A percentile compares a stretch with the other conserved stretches of the same genome.
Conservation (phyloP, 2,113 vertebrate genomes). For the Salvelinus fontinalis region DNA sequence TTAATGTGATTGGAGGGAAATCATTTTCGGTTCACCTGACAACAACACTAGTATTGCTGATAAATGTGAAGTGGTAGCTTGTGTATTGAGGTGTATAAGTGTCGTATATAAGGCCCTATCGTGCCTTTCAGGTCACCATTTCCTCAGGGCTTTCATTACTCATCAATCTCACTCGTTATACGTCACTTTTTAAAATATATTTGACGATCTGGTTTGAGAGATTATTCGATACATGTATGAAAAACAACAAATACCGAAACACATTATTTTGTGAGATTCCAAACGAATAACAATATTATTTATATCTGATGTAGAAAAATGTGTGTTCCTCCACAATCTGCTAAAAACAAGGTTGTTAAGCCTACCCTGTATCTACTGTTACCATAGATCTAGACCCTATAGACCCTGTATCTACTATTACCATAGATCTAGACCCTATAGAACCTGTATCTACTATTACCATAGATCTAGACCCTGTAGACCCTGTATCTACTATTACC, state of each 20-base stretch:
- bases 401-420: no score
- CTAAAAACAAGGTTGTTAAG: background rate
- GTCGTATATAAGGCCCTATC: background rate
- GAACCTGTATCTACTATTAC: no score
- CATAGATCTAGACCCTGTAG: no score
- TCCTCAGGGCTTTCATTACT: background rate
- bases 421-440: no score
- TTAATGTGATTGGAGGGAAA: background rate
- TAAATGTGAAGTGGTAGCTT: background rate
- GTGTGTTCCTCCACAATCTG: background rate
- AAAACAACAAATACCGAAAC: background rate
- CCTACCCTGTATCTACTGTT: no score
- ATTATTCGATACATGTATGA: background rate
- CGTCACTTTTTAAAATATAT: background rate
- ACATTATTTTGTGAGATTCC: background rate
- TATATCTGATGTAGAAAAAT: background rate
- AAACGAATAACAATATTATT: background rate
- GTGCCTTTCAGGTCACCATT: background rate
- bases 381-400: background rate
- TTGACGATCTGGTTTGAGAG: no score
- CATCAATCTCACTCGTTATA: background rate
- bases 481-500: no score
- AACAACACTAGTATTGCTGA: no score
- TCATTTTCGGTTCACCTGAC: no score
- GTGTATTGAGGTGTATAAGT: background rate